Evolutionary conservation across 2,888 invertebrate genomes (phyloP), one percentile per base, ranked within the genome.

Genomic region (Trichogramma evanescens): DNA sequence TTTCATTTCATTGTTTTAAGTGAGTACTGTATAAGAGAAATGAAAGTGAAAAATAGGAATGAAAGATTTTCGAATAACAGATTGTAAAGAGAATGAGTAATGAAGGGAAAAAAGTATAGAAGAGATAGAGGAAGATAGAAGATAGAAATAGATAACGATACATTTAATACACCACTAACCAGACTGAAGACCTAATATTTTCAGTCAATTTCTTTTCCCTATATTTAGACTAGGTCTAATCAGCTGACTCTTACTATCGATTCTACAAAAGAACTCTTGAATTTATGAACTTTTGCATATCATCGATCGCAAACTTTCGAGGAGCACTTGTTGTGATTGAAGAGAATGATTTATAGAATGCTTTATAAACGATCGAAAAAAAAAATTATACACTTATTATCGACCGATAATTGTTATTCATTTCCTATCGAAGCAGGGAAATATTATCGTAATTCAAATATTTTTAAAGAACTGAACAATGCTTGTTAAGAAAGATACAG

Each of bases 21-120:
- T 62, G 59, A 62, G 48, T 55, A 58, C 58, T 64, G 59, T 64
- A 62, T 59, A 72, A 73, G 69, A 74, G 74, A 72, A 72, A 73
- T 70, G 74, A 26, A 75, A 74, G 74, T 77, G 71, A 74, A 74
- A 74, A 75, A 78, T 74, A 77, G 77, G 77, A 74, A 76, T 76
- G 75, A 74, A 74, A 75, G 70, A 70, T 75, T 76, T 76, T 78
- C 59, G 56, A 57, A 62, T 62, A 56, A 56, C 39, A 54, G 57
- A 64, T 51, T 61, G 58, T 53, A 10, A 50, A 26, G 26, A 57
- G 45, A 53, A 40, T 46, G 39, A 65, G 54, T 61, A 10, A 42
- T 38, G 45, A n/a, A 9, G 26, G 46, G 43, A 45, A 26, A 26
- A 26, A 26, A 59, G 46, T 45, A 39, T 45, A 39, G 56, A 54